phyloP scores from a whole-genome alignment of 1,140 invertebrate species.

The Odontomachus brunneus region DNA sequence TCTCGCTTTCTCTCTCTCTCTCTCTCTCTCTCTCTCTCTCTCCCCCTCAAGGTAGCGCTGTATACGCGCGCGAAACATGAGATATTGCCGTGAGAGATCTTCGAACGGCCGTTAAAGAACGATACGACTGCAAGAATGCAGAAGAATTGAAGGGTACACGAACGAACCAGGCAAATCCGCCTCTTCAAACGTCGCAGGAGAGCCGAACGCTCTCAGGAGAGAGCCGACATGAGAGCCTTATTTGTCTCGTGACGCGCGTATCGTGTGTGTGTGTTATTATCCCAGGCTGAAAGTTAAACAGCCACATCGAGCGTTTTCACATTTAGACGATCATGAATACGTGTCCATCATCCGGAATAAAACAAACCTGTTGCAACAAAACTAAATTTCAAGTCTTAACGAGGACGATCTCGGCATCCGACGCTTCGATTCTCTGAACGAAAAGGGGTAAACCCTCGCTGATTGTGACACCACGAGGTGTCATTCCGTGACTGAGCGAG shows the following conservation, averaged over 20 bases:
- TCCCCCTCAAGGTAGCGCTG: slow-evolving; percentile 12
- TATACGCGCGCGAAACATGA: slow-evolving; percentile 40
- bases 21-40: too few species aligned
- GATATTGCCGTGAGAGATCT: slow-evolving; percentile 53
- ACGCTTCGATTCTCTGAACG: too few species aligned
- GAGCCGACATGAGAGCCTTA: not conserved
- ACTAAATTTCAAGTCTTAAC: slow-evolving; percentile 5
- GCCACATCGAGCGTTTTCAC: slow-evolving; percentile 4
- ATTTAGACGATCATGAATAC: slow-evolving; percentile 7
- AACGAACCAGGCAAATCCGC: slow-evolving; percentile 18
- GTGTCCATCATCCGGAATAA: not conserved
- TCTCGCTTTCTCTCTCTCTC: too few species aligned
- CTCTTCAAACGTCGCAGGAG: slow-evolving; percentile 28
- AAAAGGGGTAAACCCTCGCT: not conserved
- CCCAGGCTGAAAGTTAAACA: slow-evolving; percentile 30
- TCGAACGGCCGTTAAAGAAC: slow-evolving; percentile 16
- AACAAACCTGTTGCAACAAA: not conserved
- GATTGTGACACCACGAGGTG: not conserved
- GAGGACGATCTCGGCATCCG: too few species aligned
- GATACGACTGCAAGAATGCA: slow-evolving; percentile 7
- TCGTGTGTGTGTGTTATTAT: slow-evolving; percentile 16
- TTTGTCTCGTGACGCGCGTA: slow-evolving; percentile 3
- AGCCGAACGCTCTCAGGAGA: not conserved
- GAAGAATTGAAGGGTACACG: slow-evolving; percentile 46
- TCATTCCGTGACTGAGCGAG: slow-evolving; percentile 13